Conservation (phyloP, 53 echinoderm and acorn worm genomes). For the Holothuria leucospilota region DNA sequence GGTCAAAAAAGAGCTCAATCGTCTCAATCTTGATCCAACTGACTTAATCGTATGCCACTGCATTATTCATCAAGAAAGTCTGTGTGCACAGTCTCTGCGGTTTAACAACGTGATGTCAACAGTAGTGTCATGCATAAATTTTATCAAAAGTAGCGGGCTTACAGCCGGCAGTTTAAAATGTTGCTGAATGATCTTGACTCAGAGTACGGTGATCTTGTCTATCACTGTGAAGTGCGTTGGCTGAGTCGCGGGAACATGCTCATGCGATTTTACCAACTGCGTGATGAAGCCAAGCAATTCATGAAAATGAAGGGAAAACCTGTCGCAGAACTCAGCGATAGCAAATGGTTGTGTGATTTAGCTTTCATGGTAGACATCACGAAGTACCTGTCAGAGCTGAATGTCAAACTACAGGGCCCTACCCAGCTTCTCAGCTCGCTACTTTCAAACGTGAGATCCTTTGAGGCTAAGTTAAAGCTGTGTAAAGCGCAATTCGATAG, state of each 20-base stretch:
- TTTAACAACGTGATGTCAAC: background rate
- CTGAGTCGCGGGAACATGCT: background rate
- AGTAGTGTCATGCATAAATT: background rate
- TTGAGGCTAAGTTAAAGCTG: background rate
- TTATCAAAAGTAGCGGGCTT: slow-evolving; percentile 1
- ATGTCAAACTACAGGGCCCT: background rate
- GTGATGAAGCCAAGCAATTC: background rate
- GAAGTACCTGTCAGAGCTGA: background rate
- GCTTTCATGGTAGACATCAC: background rate
- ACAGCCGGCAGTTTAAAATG: background rate
- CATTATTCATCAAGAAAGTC: slow-evolving; percentile 9
- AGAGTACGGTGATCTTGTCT: background rate
- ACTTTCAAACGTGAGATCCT: background rate
- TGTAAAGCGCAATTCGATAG: background rate
- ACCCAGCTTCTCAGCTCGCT: slow-evolving; percentile 17
- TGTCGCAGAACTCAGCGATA: background rate
- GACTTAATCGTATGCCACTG: background rate
- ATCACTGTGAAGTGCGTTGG: background rate
- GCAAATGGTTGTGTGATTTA: slow-evolving; percentile 13
- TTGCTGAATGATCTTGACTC: background rate
- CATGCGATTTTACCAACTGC: background rate
- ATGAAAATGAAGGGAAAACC: slow-evolving; percentile 4
- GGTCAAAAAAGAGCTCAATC: background rate
- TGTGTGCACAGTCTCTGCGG: background rate
- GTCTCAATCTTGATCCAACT: background rate